A percentile compares a stretch with the other conserved stretches of the same genome.
These are phyloP conservation scores for Sarcophaga rosellei DNA, from an alignment of 2,888 invertebrate species.

Conservation along the genomic window DNA sequence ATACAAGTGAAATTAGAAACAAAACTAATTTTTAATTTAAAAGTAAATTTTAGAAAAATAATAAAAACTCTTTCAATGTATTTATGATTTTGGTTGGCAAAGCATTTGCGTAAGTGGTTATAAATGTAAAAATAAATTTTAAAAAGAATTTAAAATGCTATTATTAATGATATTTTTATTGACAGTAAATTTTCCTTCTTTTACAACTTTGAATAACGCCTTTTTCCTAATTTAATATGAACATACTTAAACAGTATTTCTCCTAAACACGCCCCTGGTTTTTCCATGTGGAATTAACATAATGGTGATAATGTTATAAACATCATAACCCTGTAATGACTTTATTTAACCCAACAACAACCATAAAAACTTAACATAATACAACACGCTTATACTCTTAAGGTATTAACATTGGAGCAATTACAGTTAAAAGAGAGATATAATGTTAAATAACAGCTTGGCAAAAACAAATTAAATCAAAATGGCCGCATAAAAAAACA, in stretches of 20 bases:
- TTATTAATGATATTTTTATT: no score
- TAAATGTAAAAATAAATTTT: neutral
- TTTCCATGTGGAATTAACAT: conserved; percentile 11
- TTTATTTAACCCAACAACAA: conserved; percentile 38
- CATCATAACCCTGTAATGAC: conserved; percentile 45
- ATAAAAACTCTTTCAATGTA: no score
- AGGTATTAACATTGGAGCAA: neutral
- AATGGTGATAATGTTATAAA: conserved; percentile 39
- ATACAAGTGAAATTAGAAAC: no score
- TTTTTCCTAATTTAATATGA: neutral
- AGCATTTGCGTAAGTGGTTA: neutral
- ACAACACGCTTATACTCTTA: no score
- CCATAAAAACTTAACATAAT: neutral
- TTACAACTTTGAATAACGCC: neutral
- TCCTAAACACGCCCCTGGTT: conserved; percentile 10
- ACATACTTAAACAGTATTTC: neutral
- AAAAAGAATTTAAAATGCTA: no score
- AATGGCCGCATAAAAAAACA: conserved; percentile 77
- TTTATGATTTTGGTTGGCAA: neutral
- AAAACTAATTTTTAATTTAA: no score
- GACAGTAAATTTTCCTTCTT: neutral
- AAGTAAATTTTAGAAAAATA: no score
- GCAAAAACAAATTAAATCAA: conserved; percentile 74
- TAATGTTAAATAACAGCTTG: conserved; percentile 8
- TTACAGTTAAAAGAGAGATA: neutral